Conservation (phyloP, 37 sponge, comb jelly and placozoan genomes). For the Halisarca cf. caerulea region DNA sequence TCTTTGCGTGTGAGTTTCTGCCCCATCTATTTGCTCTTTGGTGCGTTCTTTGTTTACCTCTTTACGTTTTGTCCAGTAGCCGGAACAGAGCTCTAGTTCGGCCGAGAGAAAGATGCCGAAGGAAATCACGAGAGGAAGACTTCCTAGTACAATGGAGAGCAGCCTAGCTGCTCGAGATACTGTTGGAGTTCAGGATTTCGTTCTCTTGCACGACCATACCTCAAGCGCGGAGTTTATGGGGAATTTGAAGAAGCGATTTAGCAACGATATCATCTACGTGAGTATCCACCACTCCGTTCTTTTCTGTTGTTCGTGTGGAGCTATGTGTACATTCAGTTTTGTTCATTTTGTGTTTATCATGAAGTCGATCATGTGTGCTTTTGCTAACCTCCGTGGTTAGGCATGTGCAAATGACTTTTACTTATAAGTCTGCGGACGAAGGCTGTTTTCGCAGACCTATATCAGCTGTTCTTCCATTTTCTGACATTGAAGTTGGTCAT, state of each 20-base stretch:
- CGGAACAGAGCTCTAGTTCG: background rate
- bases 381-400: too few species aligned
- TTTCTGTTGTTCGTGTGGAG: too few species aligned
- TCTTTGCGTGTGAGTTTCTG: too few species aligned
- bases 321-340: background rate
- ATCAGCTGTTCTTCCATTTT: too few species aligned
- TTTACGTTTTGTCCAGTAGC: too few species aligned
- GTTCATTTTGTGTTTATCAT: background rate
- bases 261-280: conserved; percentile 80
- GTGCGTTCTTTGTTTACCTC: too few species aligned
- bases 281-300: too few species aligned
- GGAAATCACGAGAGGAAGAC: background rate
- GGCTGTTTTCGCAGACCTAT: too few species aligned
- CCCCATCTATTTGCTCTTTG: too few species aligned
- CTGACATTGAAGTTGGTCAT: too few species aligned
- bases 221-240: conserved; percentile 73
- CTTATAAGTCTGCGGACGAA: too few species aligned
- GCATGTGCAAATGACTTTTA: too few species aligned
- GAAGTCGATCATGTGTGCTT: background rate
- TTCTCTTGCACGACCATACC: conserved; percentile 78
- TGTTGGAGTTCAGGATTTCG: conserved; percentile 84
- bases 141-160: conserved; percentile 61
- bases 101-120: background rate
- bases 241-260: conserved; percentile 82
- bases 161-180: conserved; percentile 54